Conservation (phyloP, 2,888 invertebrate genomes). For the Epinotia nisella region DNA sequence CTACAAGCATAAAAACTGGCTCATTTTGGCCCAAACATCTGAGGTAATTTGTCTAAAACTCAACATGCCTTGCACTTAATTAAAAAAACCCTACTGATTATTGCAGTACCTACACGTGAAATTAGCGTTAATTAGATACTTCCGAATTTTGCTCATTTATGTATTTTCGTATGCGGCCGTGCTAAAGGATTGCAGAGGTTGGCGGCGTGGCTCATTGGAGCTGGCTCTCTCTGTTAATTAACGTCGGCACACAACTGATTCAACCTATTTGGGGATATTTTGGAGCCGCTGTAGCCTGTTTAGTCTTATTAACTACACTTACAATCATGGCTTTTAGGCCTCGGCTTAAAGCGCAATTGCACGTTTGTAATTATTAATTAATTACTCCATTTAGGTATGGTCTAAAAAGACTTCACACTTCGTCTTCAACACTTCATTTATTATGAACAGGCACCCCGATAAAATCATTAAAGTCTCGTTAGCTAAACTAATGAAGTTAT, state of each 20-base stretch:
- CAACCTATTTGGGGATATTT: conserved; percentile 31
- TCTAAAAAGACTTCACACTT: neutral
- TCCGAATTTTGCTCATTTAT: conserved; percentile 22
- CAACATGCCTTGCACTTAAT: neutral
- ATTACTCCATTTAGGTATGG: neutral
- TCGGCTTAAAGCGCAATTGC: neutral
- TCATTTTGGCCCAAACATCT: neutral
- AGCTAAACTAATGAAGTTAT: conserved; percentile 50
- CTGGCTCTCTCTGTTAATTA: conserved; percentile 38
- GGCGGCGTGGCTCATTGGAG: conserved; percentile 16
- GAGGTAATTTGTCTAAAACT: neutral
- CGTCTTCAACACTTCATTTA: conserved; percentile 21
- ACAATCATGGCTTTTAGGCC: neutral
- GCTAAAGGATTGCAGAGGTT: conserved; percentile 18
- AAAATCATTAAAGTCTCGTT: conserved; percentile 42
- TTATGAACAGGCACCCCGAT: conserved; percentile 26
- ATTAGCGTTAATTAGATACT: conserved; percentile 11
- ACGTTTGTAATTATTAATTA: neutral
- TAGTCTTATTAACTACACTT: conserved; percentile 15
- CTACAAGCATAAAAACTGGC: neutral
- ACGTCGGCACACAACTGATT: conserved; percentile 20
- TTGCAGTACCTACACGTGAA: neutral
- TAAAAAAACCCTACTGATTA: neutral
- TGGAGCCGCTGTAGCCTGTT: conserved; percentile 15
- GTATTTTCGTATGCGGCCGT: conserved; percentile 20